Conservation (phyloP, 1,140 invertebrate species). For the Ips nitidus region DNA sequence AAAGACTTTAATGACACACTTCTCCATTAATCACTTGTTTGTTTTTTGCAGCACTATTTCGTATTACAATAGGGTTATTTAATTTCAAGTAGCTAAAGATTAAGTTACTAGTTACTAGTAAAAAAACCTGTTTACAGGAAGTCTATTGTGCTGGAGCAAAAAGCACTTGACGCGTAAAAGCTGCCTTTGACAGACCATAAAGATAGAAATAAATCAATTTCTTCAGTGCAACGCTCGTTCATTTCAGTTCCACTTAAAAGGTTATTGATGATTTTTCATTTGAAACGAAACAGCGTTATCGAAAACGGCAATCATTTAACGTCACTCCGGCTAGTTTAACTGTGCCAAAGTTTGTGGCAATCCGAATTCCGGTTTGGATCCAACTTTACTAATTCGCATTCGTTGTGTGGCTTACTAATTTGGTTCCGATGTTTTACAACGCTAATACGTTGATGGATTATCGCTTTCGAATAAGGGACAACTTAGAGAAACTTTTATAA, state of each 20-base stretch:
- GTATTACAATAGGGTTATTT: too few relatives aligned
- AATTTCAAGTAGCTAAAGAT: too few relatives aligned
- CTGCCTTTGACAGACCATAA: conserved; percentile 7
- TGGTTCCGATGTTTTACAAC: neutral
- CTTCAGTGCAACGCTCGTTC: conserved; percentile 9
- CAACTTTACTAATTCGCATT: conserved; percentile 22
- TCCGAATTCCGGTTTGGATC: conserved; percentile 17
- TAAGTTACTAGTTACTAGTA: too few relatives aligned
- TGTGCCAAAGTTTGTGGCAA: conserved; percentile 13
- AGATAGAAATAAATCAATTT: conserved; percentile 16
- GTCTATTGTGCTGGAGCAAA: neutral
- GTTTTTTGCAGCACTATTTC: neutral
- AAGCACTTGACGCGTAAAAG: neutral
- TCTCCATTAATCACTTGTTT: conserved; percentile 2
- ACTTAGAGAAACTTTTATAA: too few relatives aligned
- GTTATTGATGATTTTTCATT: conserved; percentile 23
- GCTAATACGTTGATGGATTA: too few relatives aligned
- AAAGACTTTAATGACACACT: neutral
- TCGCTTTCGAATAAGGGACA: too few relatives aligned
- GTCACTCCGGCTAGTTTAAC: conserved; percentile 19
- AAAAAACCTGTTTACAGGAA: too few relatives aligned
- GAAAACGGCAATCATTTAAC: conserved; percentile 28
- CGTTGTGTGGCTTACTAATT: conserved; percentile 35
- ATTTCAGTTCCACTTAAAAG: conserved; percentile 16
- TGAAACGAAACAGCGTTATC: conserved; percentile 12